Conservation (phyloP, 2,113 vertebrate species). For the Eubucco bourcierii region DNA sequence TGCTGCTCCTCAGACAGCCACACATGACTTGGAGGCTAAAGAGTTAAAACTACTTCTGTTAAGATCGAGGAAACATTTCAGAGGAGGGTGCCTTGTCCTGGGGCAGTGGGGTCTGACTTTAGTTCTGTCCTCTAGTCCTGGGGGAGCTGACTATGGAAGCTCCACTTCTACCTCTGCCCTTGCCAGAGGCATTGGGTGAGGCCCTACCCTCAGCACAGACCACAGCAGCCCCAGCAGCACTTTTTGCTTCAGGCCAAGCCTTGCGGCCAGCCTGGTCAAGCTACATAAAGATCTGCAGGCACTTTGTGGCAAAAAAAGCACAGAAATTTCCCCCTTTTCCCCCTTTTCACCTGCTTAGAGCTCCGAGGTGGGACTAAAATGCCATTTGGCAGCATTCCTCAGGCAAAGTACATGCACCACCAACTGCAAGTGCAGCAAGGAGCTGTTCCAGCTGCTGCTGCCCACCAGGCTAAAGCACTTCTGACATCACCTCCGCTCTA, state of each 20-base stretch:
- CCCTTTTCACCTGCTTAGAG: not conserved
- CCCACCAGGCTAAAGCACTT: not conserved
- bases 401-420: not conserved
- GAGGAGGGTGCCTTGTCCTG: not conserved
- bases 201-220: not conserved
- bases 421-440: slow-evolving; percentile 7
- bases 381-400: slow-evolving; percentile 40
- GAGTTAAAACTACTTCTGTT: not conserved
- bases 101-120: no score
- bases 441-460: slow-evolving; percentile 3
- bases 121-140: not conserved
- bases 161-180: not conserved
- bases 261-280: not conserved
- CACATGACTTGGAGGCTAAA: not conserved
- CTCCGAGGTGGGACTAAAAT: slow-evolving; percentile 21
- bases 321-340: not conserved
- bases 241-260: not conserved
- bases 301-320: not conserved
- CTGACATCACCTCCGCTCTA: not conserved
- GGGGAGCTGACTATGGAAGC: not conserved
- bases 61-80: not conserved
- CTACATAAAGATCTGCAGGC: not conserved
- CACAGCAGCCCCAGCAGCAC: rapidly evolving
- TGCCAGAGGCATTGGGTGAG: not conserved
- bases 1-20: not conserved